Percentiles rank a stretch among this genome's conserved stretches.
Evolutionary conservation across 2,888 invertebrate genomes (phyloP).

Genomic region (Sisyra terminalis): DNA sequence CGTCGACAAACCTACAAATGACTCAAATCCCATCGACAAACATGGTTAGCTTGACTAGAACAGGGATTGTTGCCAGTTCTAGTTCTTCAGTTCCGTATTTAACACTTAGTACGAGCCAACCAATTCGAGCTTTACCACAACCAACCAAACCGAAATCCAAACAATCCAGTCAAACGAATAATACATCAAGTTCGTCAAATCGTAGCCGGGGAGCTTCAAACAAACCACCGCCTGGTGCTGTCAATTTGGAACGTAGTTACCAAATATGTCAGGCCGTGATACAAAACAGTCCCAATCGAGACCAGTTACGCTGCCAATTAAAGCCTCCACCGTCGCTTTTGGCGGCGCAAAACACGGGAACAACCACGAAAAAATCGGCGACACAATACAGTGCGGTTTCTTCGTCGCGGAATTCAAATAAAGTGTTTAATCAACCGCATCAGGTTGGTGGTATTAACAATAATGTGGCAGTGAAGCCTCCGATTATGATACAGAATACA

Average conservation of each 20-base stretch:
- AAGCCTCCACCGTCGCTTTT: constrained; percentile 71
- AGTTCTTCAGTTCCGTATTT: constrained; percentile 32
- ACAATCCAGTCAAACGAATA: constrained; percentile 8
- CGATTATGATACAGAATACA: constrained; percentile 20
- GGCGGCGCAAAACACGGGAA: constrained; percentile 24
- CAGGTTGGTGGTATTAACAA: constrained; percentile 15
- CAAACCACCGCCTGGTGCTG: constrained; percentile 75
- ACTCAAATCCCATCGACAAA: constrained; percentile 7
- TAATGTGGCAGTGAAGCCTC: constrained; percentile 18
- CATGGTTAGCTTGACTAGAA: constrained; percentile 14
- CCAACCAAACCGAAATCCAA: constrained; percentile 15
- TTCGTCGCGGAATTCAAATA: constrained; percentile 21
- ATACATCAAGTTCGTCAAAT: constrained; percentile 14
- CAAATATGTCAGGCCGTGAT: constrained; percentile 90
- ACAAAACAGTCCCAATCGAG: constrained; percentile 82
- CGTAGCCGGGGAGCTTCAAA: constrained; percentile 40
- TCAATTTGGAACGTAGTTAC: constrained; percentile 86
- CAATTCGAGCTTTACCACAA: constrained; percentile 29
- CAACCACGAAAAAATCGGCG: constrained; percentile 19
- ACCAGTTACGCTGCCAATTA: constrained; percentile 68
- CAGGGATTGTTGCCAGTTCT: constrained; percentile 26
- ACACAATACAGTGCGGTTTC: constrained; percentile 28
- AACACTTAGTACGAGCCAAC: constrained; percentile 31
- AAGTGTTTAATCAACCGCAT: constrained; percentile 28
- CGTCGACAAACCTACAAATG: constrained; percentile 19